A percentile compares a stretch with the other conserved stretches of the same genome.
phyloP scores from a whole-genome alignment of 2,797 vertebrate species.

The Prunella strophiata region DNA sequence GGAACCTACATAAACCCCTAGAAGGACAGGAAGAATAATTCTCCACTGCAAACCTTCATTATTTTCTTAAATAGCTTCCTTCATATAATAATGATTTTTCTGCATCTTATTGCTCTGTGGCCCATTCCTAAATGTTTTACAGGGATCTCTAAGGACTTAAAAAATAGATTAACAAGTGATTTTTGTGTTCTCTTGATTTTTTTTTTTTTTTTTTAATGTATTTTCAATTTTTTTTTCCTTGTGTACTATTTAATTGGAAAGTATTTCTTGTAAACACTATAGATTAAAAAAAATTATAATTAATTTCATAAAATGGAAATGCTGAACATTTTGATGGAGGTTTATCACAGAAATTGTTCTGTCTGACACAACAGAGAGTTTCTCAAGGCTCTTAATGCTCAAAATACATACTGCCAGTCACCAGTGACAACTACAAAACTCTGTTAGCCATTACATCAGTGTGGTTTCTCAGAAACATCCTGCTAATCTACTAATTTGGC shows the following conservation, averaged over 20 bases:
- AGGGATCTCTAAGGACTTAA: background rate
- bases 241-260: background rate
- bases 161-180: background rate
- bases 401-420: background rate
- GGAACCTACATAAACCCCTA: background rate
- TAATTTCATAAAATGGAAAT: background rate
- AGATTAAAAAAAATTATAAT: background rate
- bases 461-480: constrained; percentile 7
- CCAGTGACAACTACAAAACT: background rate
- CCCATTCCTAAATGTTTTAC: background rate
- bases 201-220: background rate
- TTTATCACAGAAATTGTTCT: background rate
- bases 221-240: background rate
- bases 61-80: background rate
- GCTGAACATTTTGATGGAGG: background rate
- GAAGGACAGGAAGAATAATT: background rate
- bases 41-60: background rate
- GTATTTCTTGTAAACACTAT: background rate
- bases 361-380: background rate
- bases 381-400: background rate
- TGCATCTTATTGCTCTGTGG: background rate
- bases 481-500: constrained; percentile 32
- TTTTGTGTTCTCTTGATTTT: background rate
- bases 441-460: background rate
- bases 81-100: background rate